These are phyloP conservation scores for Drymonia ruficornis DNA, from an alignment of 2,888 invertebrate genomes.

Conservation along the genomic window DNA sequence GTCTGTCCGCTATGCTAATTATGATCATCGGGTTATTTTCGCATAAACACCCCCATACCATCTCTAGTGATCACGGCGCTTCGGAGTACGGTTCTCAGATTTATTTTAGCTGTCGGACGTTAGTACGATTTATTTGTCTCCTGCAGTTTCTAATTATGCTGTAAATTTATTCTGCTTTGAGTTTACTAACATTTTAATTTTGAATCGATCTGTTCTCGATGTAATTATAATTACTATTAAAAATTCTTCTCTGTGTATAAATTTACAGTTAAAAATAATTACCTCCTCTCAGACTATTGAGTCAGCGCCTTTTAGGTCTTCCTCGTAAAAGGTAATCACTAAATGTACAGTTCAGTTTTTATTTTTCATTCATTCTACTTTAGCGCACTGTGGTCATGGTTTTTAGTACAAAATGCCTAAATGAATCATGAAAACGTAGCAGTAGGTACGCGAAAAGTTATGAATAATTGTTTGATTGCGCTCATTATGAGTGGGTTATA, in stretches of 20 bases:
- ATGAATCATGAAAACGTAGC: slow-evolving; percentile 16
- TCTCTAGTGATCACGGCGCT: slow-evolving; percentile 25
- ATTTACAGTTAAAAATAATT: too few species aligned
- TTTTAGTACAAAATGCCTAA: neutral
- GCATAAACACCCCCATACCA: slow-evolving; percentile 24
- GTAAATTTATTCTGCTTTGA: neutral
- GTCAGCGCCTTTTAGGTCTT: neutral
- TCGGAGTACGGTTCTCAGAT: slow-evolving; percentile 14
- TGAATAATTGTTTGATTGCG: slow-evolving; percentile 21
- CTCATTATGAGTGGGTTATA: slow-evolving; percentile 10
- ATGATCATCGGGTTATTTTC: slow-evolving; percentile 44
- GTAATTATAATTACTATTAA: too few species aligned
- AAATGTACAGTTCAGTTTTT: too few species aligned
- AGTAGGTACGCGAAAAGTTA: slow-evolving; percentile 11
- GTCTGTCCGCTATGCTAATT: slow-evolving; percentile 48
- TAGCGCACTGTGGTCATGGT: neutral
- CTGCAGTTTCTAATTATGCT: slow-evolving; percentile 3
- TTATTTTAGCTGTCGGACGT: slow-evolving; percentile 13
- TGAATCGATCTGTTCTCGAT: too few species aligned
- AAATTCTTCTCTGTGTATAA: too few species aligned
- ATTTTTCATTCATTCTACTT: neutral
- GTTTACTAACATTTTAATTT: too few species aligned
- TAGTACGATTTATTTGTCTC: slow-evolving; percentile 8
- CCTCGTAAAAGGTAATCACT: neutral
- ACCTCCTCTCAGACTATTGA: neutral